A percentile compares a stretch with the other conserved stretches of the same genome.
Evolutionary conservation across 2,888 invertebrate species (phyloP).

Genomic region (Campaea margaritaria): DNA sequence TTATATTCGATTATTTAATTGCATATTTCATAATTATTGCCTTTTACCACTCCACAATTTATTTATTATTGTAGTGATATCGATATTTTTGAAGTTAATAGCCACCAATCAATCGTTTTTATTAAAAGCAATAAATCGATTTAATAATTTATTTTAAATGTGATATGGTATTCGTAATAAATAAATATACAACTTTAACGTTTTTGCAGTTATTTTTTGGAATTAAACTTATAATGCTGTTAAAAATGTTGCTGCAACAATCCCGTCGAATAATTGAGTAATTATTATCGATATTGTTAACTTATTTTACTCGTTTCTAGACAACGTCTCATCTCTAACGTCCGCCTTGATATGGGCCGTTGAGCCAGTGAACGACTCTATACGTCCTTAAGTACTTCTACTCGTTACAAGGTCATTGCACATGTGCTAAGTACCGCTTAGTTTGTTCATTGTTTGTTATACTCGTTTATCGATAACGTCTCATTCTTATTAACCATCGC

Average conservation of each 20-base stretch:
- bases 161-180: no score
- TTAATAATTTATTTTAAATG: neutral
- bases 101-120: slow-evolving; percentile 5
- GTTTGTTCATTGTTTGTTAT: neutral
- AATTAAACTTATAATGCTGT: no score
- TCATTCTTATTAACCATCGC: no score
- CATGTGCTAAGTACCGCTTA: neutral
- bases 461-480: neutral
- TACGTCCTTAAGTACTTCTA: neutral
- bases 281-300: no score
- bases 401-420: neutral
- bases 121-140: slow-evolving; percentile 2
- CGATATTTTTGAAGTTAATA: slow-evolving; percentile 8
- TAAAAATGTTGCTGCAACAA: no score
- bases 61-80: slow-evolving; percentile 5
- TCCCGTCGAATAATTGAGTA: no score
- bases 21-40: slow-evolving; percentile 26
- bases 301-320: neutral
- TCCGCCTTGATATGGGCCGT: neutral
- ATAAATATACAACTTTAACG: no score
- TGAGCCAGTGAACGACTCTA: neutral
- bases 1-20: slow-evolving; percentile 38
- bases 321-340: neutral
- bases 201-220: no score
- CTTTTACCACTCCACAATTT: slow-evolving; percentile 13